Conservation (phyloP, 2,797 vertebrate genomes). For the Chelon auratus region DNA sequence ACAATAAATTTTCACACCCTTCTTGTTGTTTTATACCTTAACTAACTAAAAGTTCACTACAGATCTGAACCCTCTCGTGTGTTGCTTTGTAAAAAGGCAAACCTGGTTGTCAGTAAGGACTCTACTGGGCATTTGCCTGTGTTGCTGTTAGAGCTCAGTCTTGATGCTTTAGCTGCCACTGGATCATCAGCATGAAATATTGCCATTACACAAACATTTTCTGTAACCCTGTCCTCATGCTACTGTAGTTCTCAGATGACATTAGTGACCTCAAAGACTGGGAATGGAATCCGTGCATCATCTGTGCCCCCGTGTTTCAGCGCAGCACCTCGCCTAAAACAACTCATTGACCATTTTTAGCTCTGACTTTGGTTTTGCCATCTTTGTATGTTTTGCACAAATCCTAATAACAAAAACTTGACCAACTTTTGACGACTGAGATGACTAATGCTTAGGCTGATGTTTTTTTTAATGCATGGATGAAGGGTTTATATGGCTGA, state of each 20-base stretch:
- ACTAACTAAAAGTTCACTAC: background rate
- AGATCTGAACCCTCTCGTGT: background rate
- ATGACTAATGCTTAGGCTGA: background rate
- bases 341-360: background rate
- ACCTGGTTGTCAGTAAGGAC: conserved; percentile 19
- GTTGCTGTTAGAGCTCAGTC: conserved; percentile 11
- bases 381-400: background rate
- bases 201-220: conserved; percentile 48
- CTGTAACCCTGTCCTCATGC: conserved; percentile 33
- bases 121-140: background rate
- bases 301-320: conserved; percentile 24
- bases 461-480: conserved; percentile 3
- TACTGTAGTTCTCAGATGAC: conserved; percentile 48
- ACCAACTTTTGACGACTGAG: background rate
- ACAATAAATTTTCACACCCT: background rate
- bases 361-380: background rate
- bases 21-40: background rate
- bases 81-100: background rate
- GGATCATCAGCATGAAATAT: conserved; percentile 53
- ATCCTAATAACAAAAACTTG: background rate
- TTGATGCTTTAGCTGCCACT: conserved; percentile 43
- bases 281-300: conserved; percentile 22
- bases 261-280: conserved; percentile 36
- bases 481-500: conserved; percentile 36
- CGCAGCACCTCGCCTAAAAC: background rate